These are phyloP conservation scores for Clarias pachynema DNA, from an alignment of 2,797 vertebrate genomes.

Conservation along the genomic window DNA sequence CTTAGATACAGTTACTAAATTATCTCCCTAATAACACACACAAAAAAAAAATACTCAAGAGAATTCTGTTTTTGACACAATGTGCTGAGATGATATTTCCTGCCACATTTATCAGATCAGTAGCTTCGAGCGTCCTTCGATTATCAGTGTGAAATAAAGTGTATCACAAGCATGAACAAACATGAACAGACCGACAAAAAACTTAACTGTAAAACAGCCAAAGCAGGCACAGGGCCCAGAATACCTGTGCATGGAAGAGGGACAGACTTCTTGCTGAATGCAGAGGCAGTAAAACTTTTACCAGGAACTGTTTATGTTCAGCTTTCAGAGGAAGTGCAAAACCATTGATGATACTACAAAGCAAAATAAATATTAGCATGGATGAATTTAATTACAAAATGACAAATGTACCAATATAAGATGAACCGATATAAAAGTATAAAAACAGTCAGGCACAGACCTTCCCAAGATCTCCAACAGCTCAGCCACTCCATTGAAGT, in stretches of 20 bases:
- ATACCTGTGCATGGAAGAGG: constrained; percentile 98
- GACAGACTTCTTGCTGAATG: constrained; percentile 98
- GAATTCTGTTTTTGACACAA: background rate
- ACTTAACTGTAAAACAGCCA: constrained; percentile 1
- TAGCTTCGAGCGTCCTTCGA: background rate
- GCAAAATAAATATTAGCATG: constrained; percentile 3
- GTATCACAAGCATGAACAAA: constrained; percentile 10
- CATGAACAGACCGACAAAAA: background rate
- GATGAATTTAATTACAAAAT: background rate
- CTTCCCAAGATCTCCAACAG: constrained; percentile 99
- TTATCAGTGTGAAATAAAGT: constrained; percentile 1
- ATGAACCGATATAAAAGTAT: background rate
- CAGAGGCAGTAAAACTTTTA: constrained; percentile 97
- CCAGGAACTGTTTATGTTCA: constrained; percentile 99
- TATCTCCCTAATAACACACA: background rate
- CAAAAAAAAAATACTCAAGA: background rate
- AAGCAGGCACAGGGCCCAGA: background rate
- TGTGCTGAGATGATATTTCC: background rate
- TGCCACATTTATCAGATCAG: background rate
- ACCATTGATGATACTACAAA: constrained; percentile 96
- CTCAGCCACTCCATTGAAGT: constrained; percentile 99
- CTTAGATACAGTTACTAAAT: background rate
- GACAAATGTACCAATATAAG: background rate
- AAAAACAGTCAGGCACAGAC: constrained; percentile 68
- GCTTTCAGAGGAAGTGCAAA: constrained; percentile 98